Conservation (phyloP, 2,113 vertebrate genomes). For the Microtus montanus region DNA sequence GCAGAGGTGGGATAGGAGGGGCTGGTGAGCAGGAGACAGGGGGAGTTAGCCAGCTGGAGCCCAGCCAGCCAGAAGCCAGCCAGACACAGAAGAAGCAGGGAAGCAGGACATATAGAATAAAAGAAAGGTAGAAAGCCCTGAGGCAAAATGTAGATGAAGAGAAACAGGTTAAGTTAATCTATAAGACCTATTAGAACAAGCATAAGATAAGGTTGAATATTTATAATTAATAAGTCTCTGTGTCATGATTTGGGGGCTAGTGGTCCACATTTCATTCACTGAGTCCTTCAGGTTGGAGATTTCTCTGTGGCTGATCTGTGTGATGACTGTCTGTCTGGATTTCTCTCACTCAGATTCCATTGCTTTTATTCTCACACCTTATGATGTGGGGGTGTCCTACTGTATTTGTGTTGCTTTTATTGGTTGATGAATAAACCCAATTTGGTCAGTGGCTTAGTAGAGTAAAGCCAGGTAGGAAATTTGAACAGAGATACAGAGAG, state of each 20-base stretch:
- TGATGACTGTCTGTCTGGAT: not conserved
- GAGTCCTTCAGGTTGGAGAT: too few species aligned
- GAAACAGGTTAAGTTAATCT: not conserved
- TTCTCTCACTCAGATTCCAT: not conserved
- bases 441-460: too few species aligned
- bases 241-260: not conserved
- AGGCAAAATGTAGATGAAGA: not conserved
- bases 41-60: not conserved
- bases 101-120: not conserved
- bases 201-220: not conserved
- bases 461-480: too few species aligned
- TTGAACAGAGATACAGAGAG: too few species aligned
- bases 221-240: not conserved
- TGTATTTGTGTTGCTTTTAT: too few species aligned
- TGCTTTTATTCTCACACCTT: not conserved
- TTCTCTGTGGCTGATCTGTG: not conserved
- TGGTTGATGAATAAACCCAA: too few species aligned
- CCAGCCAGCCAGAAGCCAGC: too few species aligned
- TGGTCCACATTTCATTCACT: not conserved
- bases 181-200: not conserved
- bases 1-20: not conserved
- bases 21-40: not conserved
- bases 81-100: not conserved
- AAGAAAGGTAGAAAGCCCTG: not conserved
- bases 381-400: not conserved